phyloP scores from a whole-genome alignment of 2,888 invertebrate species.

The Sinhomidia bicolor region DNA sequence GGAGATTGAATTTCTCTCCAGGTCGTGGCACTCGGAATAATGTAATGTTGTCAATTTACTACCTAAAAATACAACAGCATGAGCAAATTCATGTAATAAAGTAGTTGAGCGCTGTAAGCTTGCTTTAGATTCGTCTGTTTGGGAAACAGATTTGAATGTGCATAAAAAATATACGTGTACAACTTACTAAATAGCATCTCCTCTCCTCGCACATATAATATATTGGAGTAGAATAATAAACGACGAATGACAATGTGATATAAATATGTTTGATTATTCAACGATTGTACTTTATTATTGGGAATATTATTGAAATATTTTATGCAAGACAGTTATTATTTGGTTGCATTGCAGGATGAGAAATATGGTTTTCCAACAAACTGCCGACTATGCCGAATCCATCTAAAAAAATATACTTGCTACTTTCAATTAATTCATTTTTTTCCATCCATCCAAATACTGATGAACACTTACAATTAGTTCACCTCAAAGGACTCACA shows the following conservation, averaged over 20 bases:
- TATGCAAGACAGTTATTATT: neutral
- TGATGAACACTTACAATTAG: too few relatives aligned
- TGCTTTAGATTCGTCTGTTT: conserved; percentile 6
- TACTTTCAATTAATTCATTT: too few relatives aligned
- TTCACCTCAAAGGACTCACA: too few relatives aligned
- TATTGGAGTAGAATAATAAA: conserved; percentile 11
- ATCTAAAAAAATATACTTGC: too few relatives aligned
- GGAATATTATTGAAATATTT: neutral
- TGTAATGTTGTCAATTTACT: too few relatives aligned
- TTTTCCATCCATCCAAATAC: too few relatives aligned
- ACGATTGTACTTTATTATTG: conserved; percentile 13
- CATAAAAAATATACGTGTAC: neutral
- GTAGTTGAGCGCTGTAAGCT: neutral
- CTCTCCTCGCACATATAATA: too few relatives aligned
- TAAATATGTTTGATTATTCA: conserved; percentile 14
- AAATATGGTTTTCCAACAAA: too few relatives aligned
- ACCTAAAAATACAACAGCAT: neutral
- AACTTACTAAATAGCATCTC: too few relatives aligned
- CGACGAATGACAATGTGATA: conserved; percentile 34
- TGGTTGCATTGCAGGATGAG: too few relatives aligned
- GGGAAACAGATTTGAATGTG: conserved; percentile 12
- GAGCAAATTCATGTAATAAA: neutral
- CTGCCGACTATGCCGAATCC: too few relatives aligned
- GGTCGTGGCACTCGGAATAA: conserved; percentile 1
- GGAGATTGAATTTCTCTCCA: neutral